Conservation (phyloP, 1,140 invertebrate genomes). For the Phortica variegata region DNA sequence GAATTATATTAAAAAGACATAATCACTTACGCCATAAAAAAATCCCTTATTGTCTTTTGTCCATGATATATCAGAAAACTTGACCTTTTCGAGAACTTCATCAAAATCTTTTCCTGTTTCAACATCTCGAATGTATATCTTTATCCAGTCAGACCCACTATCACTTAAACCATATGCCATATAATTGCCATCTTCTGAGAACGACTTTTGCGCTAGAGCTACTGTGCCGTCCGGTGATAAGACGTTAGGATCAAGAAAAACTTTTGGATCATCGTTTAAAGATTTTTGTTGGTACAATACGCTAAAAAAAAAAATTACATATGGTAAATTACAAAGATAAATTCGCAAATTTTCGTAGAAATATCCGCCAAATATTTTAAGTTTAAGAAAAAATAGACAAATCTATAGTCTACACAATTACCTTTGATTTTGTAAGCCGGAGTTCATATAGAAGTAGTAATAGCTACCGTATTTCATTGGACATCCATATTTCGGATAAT, state of each 20-base stretch:
- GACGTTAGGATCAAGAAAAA: constrained; percentile 95
- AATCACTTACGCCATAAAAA: constrained; percentile 84
- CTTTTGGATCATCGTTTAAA: constrained; percentile 73
- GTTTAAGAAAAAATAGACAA: background rate
- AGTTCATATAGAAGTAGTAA: constrained; percentile 94
- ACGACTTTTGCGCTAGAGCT: constrained; percentile 74
- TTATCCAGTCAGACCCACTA: constrained; percentile 95
- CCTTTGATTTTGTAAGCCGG: constrained; percentile 96
- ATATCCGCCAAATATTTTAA: background rate
- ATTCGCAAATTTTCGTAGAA: no score
- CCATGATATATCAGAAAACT: constrained; percentile 90
- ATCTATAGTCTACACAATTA: constrained; percentile 50
- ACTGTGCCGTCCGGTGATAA: constrained; percentile 93
- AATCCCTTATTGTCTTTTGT: constrained; percentile 93
- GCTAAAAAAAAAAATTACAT: constrained; percentile 60
- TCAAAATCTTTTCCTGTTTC: constrained; percentile 81
- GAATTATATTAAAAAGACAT: constrained; percentile 2
- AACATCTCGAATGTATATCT: constrained; percentile 80
- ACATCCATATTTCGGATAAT: constrained; percentile 93
- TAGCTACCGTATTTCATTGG: constrained; percentile 78
- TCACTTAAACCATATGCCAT: constrained; percentile 90
- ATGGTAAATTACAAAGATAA: no score
- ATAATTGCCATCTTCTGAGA: constrained; percentile 87
- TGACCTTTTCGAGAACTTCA: constrained; percentile 87
- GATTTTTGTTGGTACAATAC: constrained; percentile 90